phyloP scores from a whole-genome alignment of 2,888 invertebrate genomes.

The Cataglyphis rosenhaueri region DNA sequence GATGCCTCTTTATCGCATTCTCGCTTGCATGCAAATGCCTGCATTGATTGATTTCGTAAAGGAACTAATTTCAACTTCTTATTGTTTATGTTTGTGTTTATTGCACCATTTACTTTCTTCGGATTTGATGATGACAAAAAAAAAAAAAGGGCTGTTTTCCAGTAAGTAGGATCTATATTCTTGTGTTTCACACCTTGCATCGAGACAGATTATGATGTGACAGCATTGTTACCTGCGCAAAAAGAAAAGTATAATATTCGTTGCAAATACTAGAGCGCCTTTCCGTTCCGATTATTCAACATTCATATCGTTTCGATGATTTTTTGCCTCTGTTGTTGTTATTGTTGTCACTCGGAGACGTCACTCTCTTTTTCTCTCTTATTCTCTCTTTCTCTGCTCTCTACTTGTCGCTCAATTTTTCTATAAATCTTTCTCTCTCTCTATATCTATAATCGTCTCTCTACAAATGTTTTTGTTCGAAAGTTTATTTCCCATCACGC shows the following conservation, averaged over 20 bases:
- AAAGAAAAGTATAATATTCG: conserved; percentile 62
- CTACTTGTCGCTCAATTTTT: conserved; percentile 55
- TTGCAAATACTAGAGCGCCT: conserved; percentile 67
- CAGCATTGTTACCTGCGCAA: conserved; percentile 67
- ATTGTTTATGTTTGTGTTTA: conserved; percentile 89
- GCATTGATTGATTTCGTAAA: conserved; percentile 85
- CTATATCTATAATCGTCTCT: conserved; percentile 34
- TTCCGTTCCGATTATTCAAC: conserved; percentile 65
- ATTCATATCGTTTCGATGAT: conserved; percentile 64
- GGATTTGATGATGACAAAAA: conserved; percentile 86
- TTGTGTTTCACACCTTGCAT: conserved; percentile 78
- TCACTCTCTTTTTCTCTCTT: conserved; percentile 62
- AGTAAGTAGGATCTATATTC: conserved; percentile 88
- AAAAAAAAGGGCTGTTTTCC: conserved; percentile 90
- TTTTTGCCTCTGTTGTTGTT: conserved; percentile 65
- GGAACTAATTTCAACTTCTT: conserved; percentile 89
- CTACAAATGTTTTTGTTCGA: conserved; percentile 78
- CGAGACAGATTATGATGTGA: conserved; percentile 68
- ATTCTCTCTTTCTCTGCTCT: conserved; percentile 62
- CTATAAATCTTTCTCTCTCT: conserved; percentile 47
- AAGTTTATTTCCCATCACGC: conserved; percentile 50
- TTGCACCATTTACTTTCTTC: conserved; percentile 88
- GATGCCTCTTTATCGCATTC: conserved; percentile 84
- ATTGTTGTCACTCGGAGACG: conserved; percentile 74
- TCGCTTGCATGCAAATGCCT: conserved; percentile 85